Evolutionary conservation across 2,888 invertebrate species (phyloP), one percentile per base, ranked within the genome.

Genomic region (Saturnia japonica): DNA sequence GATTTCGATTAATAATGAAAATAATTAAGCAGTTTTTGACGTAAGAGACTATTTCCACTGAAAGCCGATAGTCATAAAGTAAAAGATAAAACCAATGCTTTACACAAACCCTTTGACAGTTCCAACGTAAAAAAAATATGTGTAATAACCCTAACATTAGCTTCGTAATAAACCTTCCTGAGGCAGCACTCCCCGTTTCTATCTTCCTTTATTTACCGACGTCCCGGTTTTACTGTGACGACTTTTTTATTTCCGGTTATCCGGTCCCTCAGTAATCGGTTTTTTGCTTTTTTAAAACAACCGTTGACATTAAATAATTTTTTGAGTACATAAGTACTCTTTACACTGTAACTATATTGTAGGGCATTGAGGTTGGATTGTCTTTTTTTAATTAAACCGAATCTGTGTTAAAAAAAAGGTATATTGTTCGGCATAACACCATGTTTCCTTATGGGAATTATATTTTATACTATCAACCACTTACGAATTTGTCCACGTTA

Each of bases 231-330:
- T 88, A 86, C 84, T 82, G 78, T 81, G 89, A 90, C 88, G 91
- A 87, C 88, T 87, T 89, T 91, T 91, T 93, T 92, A 91, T 91
- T 90, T 89, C 86, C 86, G 86, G 82, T 86, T 85, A 86, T 85
- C 84, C 85, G 77, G 76, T 74, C 40, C 16, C 64, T n/a, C 40
- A 40, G 40, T 40, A 22, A n/a, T 40, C 19, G 40, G 75, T 66
- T 69, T 64, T n/a, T 69, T 51, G 16, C 51, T 69, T 69, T 67
- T 74, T 73, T 73, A 73, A 72, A 74, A 69, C 22, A 47, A 34
- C 64, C 34, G 3, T 22, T 11, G 22, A 47, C 16, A 40, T 69
- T 19, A 64, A 51, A 66, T 66, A 16, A 64, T 69, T 66, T 69
- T 64, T 47, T 34, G 34, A 34, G 34, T 34, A 34, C 34, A 34